Percentiles rank a stretch among this genome's conserved stretches.
These are phyloP conservation scores for Plutella xylostella DNA, from an alignment of 2,888 invertebrate genomes.

Conservation along the genomic window DNA sequence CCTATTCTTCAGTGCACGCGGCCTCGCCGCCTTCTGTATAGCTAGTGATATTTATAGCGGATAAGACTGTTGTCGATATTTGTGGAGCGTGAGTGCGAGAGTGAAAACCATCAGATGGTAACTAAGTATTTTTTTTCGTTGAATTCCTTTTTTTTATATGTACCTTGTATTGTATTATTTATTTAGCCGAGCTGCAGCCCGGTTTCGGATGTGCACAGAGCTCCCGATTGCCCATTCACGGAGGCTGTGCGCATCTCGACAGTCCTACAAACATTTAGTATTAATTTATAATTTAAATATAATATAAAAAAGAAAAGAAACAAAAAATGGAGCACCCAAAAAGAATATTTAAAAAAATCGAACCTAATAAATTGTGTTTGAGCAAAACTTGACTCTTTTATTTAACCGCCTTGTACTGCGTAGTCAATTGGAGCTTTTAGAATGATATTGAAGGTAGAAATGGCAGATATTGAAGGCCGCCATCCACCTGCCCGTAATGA, in stretches of 20 bases:
- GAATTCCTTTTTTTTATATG: conserved; percentile 51
- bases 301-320: conserved; percentile 39
- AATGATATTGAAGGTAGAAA: conserved; percentile 10
- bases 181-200: conserved; percentile 68
- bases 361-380: conserved; percentile 65
- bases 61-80: conserved; percentile 55
- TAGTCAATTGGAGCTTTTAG: conserved; percentile 22
- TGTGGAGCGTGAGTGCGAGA: conserved; percentile 53
- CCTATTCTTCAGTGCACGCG: conserved; percentile 58
- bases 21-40: conserved; percentile 58
- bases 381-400: conserved; percentile 44
- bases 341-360: conserved; percentile 44
- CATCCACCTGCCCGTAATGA: conserved; percentile 17
- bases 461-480: too few species aligned
- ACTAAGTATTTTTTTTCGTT: conserved; percentile 30
- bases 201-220: conserved; percentile 44
- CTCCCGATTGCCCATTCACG: conserved; percentile 65
- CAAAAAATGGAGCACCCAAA: conserved; percentile 68
- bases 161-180: conserved; percentile 56
- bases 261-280: conserved; percentile 58
- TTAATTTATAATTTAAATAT: conserved; percentile 63
- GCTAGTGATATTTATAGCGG: conserved; percentile 64
- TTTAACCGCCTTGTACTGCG: conserved; percentile 26
- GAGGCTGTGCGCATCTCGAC: conserved; percentile 44
- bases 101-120: conserved; percentile 60